Conservation (phyloP, 2,113 vertebrate genomes). For the Atherinomorus stipes region DNA sequence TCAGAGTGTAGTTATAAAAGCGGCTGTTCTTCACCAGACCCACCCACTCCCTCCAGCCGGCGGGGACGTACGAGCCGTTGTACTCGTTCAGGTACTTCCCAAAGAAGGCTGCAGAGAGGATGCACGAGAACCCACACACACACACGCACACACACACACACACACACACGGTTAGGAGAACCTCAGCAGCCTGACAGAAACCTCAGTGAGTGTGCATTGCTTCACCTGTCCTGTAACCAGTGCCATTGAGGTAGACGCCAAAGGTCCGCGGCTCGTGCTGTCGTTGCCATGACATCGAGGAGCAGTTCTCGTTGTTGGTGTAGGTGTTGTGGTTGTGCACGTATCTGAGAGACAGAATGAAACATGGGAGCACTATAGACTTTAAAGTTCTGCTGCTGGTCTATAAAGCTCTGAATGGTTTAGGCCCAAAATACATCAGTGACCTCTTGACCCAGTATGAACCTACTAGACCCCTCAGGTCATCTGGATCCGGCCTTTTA, state of each 20-base stretch:
- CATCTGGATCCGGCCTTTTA: no score
- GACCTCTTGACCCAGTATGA: no score
- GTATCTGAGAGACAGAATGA: constrained; percentile 35
- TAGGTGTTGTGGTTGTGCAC: constrained; percentile 99
- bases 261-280: constrained; percentile 93
- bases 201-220: background rate
- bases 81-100: constrained; percentile 99
- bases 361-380: no score
- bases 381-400: no score
- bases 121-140: background rate
- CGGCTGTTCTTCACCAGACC: constrained; percentile 95
- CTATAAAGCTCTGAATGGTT: no score
- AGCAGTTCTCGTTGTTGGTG: constrained; percentile 99
- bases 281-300: constrained; percentile 94
- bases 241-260: constrained; percentile 94
- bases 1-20: constrained; percentile 95
- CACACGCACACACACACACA: no score
- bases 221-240: constrained; percentile 94
- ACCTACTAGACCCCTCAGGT: no score
- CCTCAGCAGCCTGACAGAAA: background rate
- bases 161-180: background rate
- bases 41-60: constrained; percentile 97
- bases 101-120: constrained; percentile 85
- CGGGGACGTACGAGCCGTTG: constrained; percentile 87
- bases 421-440: no score